Percentiles rank a stretch among this genome's conserved stretches.
These are phyloP conservation scores for Acrocephalus scirpaceus DNA, from an alignment of 2,797 vertebrate genomes.

Conservation along the genomic window DNA sequence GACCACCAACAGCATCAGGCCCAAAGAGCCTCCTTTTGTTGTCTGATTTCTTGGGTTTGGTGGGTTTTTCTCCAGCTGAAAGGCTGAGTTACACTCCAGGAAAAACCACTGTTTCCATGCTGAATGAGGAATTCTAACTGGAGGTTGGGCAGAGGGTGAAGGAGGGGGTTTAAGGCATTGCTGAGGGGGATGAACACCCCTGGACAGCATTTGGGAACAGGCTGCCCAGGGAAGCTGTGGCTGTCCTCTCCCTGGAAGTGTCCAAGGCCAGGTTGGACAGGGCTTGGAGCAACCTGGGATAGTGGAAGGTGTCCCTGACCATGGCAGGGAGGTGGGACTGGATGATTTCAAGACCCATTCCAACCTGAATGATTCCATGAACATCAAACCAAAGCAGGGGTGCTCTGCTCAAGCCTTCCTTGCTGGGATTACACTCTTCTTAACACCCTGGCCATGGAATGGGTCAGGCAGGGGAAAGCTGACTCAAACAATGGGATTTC, in stretches of 20 bases:
- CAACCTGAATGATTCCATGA: background rate
- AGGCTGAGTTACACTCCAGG: background rate
- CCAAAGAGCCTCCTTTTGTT: background rate
- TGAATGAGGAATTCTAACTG: background rate
- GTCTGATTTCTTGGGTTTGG: background rate
- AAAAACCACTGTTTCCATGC: background rate
- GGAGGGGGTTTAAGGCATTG: accelerated
- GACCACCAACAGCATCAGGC: no score
- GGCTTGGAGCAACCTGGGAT: background rate
- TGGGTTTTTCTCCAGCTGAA: background rate
- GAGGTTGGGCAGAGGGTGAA: background rate
- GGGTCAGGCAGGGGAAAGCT: background rate
- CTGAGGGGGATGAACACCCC: background rate
- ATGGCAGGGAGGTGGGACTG: accelerated
- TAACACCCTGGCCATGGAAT: background rate
- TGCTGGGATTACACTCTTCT: background rate
- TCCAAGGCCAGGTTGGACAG: accelerated
- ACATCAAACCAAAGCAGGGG: background rate
- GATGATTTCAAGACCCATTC: no score
- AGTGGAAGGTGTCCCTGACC: background rate
- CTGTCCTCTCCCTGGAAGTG: background rate
- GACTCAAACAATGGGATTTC: background rate
- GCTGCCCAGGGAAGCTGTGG: background rate
- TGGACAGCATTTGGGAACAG: background rate
- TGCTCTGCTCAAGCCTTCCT: background rate